Base-by-base conservation (phyloP, 2,888 invertebrate genomes). In the Ernsta delagoae region DNA sequence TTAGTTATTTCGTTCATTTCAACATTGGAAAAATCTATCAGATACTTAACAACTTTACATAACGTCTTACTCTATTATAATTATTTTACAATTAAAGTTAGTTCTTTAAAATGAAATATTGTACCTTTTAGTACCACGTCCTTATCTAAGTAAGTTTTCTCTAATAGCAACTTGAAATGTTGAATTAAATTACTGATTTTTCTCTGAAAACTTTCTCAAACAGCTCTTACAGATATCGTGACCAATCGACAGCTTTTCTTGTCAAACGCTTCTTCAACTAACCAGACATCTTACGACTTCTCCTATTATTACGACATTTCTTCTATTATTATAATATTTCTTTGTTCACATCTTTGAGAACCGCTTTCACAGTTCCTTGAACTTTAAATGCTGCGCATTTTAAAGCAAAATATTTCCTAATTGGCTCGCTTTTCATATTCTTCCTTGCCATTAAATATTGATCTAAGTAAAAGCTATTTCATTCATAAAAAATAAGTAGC, bases 341-440 rank as follows among this genome's bases (percentile, higher is more conserved):
- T 24, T 24, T 53, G 53, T 5, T 53, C 53, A 24, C 50, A 16
- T 12, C 53, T 53, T 53, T 53, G 53, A 53, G 53, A 31, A 9
- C 53, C 53, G 53, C 53, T 9, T 53, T 53, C 53, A 9, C 8
- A 53, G 53, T 53, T 53, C 24, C 4, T 53, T 31, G 53, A 53
- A 53, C 53, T 53, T 53, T 24, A 53, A 53, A 12, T 53, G 53
- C 24, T 53, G 53, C 24, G 53, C 53, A 53, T 24, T 53, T 24
- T 53, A 9, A 24, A 53, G 16, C 24, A 9, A 24, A 53, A 53
- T 53, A 53, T 31, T 53, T 53, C 9, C 53, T 53, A 53, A 53
- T 43, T 43, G 41, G 41, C 41, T 43, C 41, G 41, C 5, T 36
- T 36, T 36, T 36, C 36, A 5, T 36, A 36, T 36, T 36, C 36